Base-by-base conservation (phyloP, 1,140 invertebrate genomes). In the Drosophila nigromelanica region DNA sequence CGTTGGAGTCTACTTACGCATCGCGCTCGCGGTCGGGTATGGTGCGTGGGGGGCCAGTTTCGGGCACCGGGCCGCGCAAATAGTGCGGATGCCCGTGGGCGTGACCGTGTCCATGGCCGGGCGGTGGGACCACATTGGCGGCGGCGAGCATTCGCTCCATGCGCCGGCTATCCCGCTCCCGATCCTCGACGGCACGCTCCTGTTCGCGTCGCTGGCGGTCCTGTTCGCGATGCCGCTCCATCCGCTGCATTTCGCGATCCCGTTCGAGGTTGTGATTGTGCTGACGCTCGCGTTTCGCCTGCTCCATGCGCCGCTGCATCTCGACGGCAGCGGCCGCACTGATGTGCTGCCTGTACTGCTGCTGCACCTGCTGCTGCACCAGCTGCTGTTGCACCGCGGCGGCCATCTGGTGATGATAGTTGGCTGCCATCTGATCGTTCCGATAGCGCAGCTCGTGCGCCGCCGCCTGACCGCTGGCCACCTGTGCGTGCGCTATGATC, bases 361-460 rank as follows among this genome's bases (percentile, higher is more conserved):
- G 33, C 33, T 35, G 33, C 33, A 7, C 27, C 27, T 5, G 27
- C 15, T 91, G 89, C 33, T 91, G 90, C 0, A 52, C 83, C 14
- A 76, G n/a, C 47, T 80, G 80, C 27, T 91, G 90, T 58, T 80
- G 87, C 14, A 54, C 92, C 37, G 74, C 77, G 14, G 64, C 76
- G 30, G 72, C 92, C 80, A 93, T 93, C 14, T 92, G 92, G 8
- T 93, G 93, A 47, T 93, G 93, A 27, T 93, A 93, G 30, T 92
- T 80, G 15, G 76, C 76, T 40, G 71, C 35, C 50, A 76, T 60
- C 21, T 59, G 50, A 1, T 91, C 90, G 5, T 40, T 12, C 7
- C 77, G 78, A 27, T 91, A 92, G 5, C 90, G 91, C 10, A 92
- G 58, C 5, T 91, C 85, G 12, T 91, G 87, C 7, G 78, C 75